Evolutionary conservation across 2,797 vertebrate species (phyloP).

Genomic region (Cossypha dichroa): DNA sequence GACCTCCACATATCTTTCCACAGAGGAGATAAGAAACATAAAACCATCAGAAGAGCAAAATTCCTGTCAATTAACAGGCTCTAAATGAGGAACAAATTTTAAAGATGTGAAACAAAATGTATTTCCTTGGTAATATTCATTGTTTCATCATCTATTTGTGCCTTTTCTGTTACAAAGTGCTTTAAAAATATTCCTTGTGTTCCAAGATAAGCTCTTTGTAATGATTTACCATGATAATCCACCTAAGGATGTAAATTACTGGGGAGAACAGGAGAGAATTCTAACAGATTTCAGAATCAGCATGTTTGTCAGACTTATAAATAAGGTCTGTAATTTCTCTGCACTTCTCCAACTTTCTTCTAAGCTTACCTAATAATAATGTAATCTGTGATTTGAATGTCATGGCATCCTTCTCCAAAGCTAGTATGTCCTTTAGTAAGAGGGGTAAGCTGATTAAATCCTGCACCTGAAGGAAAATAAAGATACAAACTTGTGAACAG

Average conservation of each 20-base stretch:
- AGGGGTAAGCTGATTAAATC: constrained; percentile 9
- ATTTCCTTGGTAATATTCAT: not conserved
- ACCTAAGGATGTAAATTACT: not conserved
- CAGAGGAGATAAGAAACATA: not conserved
- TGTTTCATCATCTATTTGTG: not conserved
- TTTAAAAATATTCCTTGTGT: not conserved
- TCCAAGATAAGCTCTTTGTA: not conserved
- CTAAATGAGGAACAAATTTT: not conserved
- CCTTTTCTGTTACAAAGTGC: not conserved
- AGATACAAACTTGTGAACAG: not conserved
- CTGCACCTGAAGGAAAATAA: not conserved
- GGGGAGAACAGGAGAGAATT: not conserved
- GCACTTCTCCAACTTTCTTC: not conserved
- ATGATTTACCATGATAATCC: not conserved
- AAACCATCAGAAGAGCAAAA: not conserved
- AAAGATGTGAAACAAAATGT: not conserved
- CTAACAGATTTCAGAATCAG: not conserved
- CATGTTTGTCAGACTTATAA: not conserved
- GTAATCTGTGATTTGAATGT: not conserved
- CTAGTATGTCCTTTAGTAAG: not conserved
- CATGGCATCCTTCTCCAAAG: not conserved
- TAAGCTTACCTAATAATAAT: not conserved
- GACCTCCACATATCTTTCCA: not conserved
- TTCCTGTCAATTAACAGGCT: not conserved
- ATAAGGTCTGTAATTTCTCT: not conserved